These are phyloP conservation scores for Ruditapes philippinarum DNA, from an alignment of 1,140 invertebrate genomes.

Conservation along the genomic window DNA sequence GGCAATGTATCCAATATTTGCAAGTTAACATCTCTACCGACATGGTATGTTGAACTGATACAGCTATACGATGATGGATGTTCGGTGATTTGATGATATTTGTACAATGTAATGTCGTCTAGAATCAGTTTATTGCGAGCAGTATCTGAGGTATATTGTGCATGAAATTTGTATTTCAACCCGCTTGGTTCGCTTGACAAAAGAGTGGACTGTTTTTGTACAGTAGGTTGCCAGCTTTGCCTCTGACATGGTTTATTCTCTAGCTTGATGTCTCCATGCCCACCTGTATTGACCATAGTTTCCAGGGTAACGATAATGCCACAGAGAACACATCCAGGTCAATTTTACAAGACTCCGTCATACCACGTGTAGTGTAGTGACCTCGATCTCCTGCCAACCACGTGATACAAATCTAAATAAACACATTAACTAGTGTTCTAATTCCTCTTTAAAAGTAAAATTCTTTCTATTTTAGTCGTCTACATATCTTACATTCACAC, in stretches of 20 bases:
- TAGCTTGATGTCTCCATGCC: slow-evolving; percentile 43
- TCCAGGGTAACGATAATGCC: slow-evolving; percentile 22
- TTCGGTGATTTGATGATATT: not conserved
- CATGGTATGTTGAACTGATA: not conserved
- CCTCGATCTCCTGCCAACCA: slow-evolving; percentile 3
- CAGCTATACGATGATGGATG: not conserved
- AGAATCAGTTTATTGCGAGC: not conserved
- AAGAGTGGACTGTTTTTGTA: not conserved
- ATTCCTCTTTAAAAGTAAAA: not conserved
- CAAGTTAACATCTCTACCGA: not conserved
- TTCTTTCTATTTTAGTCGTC: no score
- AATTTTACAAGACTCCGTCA: slow-evolving; percentile 11
- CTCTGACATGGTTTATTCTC: slow-evolving; percentile 43
- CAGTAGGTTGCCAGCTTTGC: not conserved
- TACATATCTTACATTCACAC: no score
- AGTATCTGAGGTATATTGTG: slow-evolving; percentile 3
- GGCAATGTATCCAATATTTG: not conserved
- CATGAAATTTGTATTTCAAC: not conserved
- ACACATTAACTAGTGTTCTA: not conserved
- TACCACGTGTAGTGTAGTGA: slow-evolving; percentile 32
- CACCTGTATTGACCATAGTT: slow-evolving; percentile 55
- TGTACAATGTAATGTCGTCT: slow-evolving; percentile 2
- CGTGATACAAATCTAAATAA: not conserved
- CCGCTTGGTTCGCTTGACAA: not conserved
- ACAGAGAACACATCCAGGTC: slow-evolving; percentile 39